Base-by-base conservation (phyloP, 2,888 invertebrate genomes). In the Scotopteryx bipunctaria region DNA sequence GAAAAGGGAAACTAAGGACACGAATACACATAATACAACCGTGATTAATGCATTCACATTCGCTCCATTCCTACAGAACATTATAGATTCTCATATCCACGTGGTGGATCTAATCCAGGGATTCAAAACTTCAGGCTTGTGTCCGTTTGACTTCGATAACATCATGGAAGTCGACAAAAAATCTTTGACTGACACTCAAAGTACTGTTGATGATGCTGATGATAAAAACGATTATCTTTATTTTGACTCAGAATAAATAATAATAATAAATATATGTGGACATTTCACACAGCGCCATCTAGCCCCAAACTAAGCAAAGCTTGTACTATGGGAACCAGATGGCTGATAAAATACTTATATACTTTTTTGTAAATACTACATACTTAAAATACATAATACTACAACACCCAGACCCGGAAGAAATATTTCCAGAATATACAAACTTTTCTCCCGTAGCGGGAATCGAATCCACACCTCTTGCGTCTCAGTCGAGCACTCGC, bases 11-110 rank as follows among this genome's bases (percentile, higher is more conserved):
- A 29, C 43, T 5, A 40, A n/a, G n/a, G n/a, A n/a, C n/a, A n/a
- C n/a, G n/a, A n/a, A n/a, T n/a, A n/a, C n/a, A 14, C 15, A 51
- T 0, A 15, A 9, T 2, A 16, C 9, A 25, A 29, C 36, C 1
- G 25, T 6, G 6, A 29, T 21, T 0, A 51, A 44, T 21, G 33
- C 4, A 14, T 35, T 21, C 2, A 44, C 25, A 1, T 40, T 44
- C 14, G 50, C 50, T 15, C 44, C 44, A 1, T 44, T 40, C 15
- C 23, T 51, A 9, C 33, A 51, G 29, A 32, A 5, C 15, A 16
- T 35, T 5, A 15, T 44, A 14, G 21, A 35, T 1, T 13, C 25
- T 3, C n/a, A 35, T n/a, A 14, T 51, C 2, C 5, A 40, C 35
- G 40, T 35, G 0, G n/a, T 31, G 9, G 40, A 51, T 27, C 32